Conservation (phyloP, 2,113 vertebrate genomes). For the Leptobrachium leishanense region DNA sequence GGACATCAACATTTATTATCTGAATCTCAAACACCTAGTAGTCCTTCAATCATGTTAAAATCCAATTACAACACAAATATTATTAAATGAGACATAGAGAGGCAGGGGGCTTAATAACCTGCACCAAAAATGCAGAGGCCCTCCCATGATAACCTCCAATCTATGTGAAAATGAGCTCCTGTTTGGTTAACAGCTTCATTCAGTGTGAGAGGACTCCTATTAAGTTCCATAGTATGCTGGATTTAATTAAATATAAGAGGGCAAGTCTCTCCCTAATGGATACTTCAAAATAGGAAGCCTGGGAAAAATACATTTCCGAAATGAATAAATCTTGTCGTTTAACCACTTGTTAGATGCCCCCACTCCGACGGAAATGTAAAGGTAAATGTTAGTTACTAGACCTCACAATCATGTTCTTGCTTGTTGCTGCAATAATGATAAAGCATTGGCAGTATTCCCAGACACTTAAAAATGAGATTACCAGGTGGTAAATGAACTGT, state of each 20-base stretch:
- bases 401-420: conserved; percentile 37
- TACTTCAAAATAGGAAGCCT: conserved; percentile 36
- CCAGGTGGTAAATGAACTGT: conserved; percentile 49
- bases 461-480: conserved; percentile 48
- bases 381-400: conserved; percentile 31
- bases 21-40: too few relatives aligned
- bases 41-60: too few relatives aligned
- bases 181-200: conserved; percentile 16
- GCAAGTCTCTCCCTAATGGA: conserved; percentile 20
- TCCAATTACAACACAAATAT: background rate
- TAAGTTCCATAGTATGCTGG: conserved; percentile 23
- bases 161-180: conserved; percentile 6
- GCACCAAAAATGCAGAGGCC: background rate
- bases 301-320: conserved; percentile 36
- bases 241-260: conserved; percentile 40
- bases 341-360: conserved; percentile 32
- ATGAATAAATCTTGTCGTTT: conserved; percentile 36
- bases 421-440: conserved; percentile 47
- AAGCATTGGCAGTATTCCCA: conserved; percentile 43
- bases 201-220: conserved; percentile 1
- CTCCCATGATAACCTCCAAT: background rate
- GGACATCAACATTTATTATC: too few relatives aligned
- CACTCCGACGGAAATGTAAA: conserved; percentile 16
- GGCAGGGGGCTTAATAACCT: background rate
- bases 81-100: background rate